Evolutionary conservation across 2,888 invertebrate genomes (phyloP), one percentile per base, ranked within the genome.

Genomic region (Periphyllus acericola): DNA sequence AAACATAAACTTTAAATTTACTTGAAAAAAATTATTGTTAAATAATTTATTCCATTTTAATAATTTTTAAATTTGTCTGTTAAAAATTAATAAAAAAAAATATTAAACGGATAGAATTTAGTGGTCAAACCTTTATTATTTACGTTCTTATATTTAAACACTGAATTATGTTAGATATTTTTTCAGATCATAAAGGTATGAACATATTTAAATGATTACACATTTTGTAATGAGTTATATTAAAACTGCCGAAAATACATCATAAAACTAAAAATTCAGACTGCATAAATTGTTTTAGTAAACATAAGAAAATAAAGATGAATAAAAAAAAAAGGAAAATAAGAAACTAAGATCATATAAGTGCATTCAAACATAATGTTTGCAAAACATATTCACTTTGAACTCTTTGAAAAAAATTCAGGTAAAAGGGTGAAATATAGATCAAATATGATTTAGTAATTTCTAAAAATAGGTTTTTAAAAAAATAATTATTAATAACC

Each of bases 311-410:
- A 80, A 36, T 80, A 66, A 36, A 78, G 52, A 52, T 52, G 8
- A 80, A 40, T 80, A 66, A 40, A 79, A 32, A 79, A 32, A 34
- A 8, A 55, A 55, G 0, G 25, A 55, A 25, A 55, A 79, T 25
- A 79, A 34, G 14, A 79, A 60, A 79, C 34, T 79, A 55, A 79
- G 79, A 79, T 79, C 55, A 75, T 40, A 75, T n/a, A 46, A 79
- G 79, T 60, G 55, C 55, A 78, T 79, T 60, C 55, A 79, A 79
- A 55, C 32, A 32, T 79, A 55, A 79, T 79, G 55, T 79, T 80
- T 80, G 34, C 9, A 80, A 60, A 8, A 34, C 25, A n/a, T 80
- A 80, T 66, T 80, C 60, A 66, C 60, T 66, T 80, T 80, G 80
- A 80, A 80, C 80, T 66, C 36, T 17, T n/a, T 66, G 29, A 29